A percentile compares a stretch with the other conserved stretches of the same genome.
phyloP scores from a whole-genome alignment of 2,888 invertebrate genomes.

The Sarcophaga subvicina region DNA sequence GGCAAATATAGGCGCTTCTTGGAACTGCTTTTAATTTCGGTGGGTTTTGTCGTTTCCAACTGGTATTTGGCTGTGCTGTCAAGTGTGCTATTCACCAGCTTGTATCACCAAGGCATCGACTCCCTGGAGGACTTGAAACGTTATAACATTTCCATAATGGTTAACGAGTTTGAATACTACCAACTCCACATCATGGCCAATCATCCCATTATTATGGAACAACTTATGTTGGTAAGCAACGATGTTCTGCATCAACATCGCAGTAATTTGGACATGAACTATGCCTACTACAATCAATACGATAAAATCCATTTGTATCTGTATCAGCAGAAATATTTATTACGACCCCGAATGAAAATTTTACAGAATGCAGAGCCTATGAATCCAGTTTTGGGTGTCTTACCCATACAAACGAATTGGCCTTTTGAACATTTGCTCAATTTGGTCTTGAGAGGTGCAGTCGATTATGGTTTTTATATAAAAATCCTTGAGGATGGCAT shows the following conservation, averaged over 20 bases:
- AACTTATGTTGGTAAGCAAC: slow-evolving; percentile 28
- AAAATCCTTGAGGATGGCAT: slow-evolving; percentile 12
- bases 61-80: slow-evolving; percentile 62
- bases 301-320: slow-evolving; percentile 70
- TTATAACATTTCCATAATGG: slow-evolving; percentile 52
- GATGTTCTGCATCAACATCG: slow-evolving; percentile 50
- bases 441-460: slow-evolving; percentile 10
- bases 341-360: slow-evolving; percentile 63
- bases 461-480: slow-evolving; percentile 56
- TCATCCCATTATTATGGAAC: slow-evolving; percentile 34
- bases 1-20: slow-evolving; percentile 20
- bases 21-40: slow-evolving; percentile 42
- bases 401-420: slow-evolving; percentile 70
- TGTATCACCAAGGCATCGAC: slow-evolving; percentile 32
- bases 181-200: neutral
- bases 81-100: slow-evolving; percentile 30
- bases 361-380: slow-evolving; percentile 50
- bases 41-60: slow-evolving; percentile 56
- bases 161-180: slow-evolving; percentile 41
- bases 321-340: slow-evolving; percentile 70
- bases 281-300: slow-evolving; percentile 60
- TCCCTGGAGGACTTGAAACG: slow-evolving; percentile 26
- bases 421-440: slow-evolving; percentile 63
- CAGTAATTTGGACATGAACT: slow-evolving; percentile 57
- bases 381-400: slow-evolving; percentile 60